Percentiles rank a stretch among this genome's conserved stretches.
phyloP scores from a whole-genome alignment of 2,888 invertebrate species.

The Blomia tropicalis region DNA sequence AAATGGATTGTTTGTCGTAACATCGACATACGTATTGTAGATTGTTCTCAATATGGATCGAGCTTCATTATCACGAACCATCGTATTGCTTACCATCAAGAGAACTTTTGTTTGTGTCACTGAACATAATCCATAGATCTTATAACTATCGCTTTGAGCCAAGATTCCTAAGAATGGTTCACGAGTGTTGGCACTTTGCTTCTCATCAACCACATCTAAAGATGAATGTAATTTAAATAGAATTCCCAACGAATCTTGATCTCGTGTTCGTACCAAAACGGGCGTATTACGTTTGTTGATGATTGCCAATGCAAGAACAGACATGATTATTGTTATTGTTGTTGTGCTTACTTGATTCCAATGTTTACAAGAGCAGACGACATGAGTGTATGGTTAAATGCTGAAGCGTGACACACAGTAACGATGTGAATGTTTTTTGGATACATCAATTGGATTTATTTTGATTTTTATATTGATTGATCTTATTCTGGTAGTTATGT shows the following conservation, averaged over 20 bases:
- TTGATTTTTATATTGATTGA: no score
- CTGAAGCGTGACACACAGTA: no score
- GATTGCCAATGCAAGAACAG: constrained; percentile 23
- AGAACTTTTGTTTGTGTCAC: constrained; percentile 25
- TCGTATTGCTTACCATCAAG: constrained; percentile 21
- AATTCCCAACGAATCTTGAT: background rate
- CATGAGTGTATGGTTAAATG: background rate
- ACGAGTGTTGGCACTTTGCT: constrained; percentile 19
- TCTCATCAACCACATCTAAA: constrained; percentile 26
- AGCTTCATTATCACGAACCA: constrained; percentile 24
- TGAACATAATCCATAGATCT: constrained; percentile 25
- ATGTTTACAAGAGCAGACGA: constrained; percentile 2
- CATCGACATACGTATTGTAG: constrained; percentile 24
- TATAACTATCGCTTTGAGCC: constrained; percentile 24
- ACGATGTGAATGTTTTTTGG: no score
- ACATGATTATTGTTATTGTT: constrained; percentile 16
- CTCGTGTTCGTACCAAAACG: constrained; percentile 17
- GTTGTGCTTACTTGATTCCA: background rate
- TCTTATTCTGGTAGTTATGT: no score
- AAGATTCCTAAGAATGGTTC: constrained; percentile 24
- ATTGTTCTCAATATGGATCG: constrained; percentile 22
- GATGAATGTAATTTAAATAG: constrained; percentile 25
- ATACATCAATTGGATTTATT: no score
- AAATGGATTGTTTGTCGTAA: constrained; percentile 25
- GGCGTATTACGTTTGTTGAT: constrained; percentile 24